Evolutionary conservation across 2,888 invertebrate genomes (phyloP).

Genomic region (Drosophila mulleri): DNA sequence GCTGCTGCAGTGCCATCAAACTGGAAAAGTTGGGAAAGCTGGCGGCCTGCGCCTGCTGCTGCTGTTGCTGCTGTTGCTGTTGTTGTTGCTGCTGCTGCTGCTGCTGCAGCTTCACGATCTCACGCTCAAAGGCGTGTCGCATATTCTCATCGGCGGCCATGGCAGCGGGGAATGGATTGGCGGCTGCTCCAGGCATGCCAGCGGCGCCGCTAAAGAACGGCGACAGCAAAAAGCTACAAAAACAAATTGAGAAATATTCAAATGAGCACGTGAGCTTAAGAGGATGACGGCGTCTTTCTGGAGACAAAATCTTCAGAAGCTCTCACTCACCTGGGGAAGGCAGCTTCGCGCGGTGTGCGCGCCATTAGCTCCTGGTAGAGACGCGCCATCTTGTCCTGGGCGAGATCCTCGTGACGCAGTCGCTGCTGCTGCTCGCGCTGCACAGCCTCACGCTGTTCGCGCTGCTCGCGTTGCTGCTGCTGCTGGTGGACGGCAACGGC

Average conservation of each 20-base stretch:
- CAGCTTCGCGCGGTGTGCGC: slow-evolving; percentile 90
- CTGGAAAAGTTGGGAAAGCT: slow-evolving; percentile 87
- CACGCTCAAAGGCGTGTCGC: slow-evolving; percentile 94
- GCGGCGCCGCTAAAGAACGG: slow-evolving; percentile 90
- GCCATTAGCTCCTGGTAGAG: slow-evolving; percentile 98
- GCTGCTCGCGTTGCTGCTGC: slow-evolving; percentile 87
- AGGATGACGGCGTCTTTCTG: no score
- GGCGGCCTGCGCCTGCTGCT: slow-evolving; percentile 60
- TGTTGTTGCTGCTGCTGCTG: slow-evolving; percentile 85
- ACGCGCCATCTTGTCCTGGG: slow-evolving; percentile 97
- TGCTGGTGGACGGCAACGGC: slow-evolving; percentile 84
- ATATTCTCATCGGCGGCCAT: slow-evolving; percentile 92
- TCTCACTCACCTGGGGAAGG: slow-evolving; percentile 90
- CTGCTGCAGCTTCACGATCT: slow-evolving; percentile 94
- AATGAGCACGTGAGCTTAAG: no score
- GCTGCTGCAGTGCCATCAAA: slow-evolving; percentile 92
- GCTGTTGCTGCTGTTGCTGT: slow-evolving; percentile 83
- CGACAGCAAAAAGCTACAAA: slow-evolving; percentile 90
- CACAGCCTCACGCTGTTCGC: slow-evolving; percentile 87
- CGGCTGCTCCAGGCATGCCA: slow-evolving; percentile 83
- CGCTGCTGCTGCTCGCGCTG: slow-evolving; percentile 84
- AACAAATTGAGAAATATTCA: no score
- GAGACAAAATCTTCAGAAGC: no score
- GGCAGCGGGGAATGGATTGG: slow-evolving; percentile 76
- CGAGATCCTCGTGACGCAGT: slow-evolving; percentile 89